These are phyloP conservation scores for Neotoma lepida DNA, from an alignment of 2,113 vertebrate species.

Conservation along the genomic window DNA sequence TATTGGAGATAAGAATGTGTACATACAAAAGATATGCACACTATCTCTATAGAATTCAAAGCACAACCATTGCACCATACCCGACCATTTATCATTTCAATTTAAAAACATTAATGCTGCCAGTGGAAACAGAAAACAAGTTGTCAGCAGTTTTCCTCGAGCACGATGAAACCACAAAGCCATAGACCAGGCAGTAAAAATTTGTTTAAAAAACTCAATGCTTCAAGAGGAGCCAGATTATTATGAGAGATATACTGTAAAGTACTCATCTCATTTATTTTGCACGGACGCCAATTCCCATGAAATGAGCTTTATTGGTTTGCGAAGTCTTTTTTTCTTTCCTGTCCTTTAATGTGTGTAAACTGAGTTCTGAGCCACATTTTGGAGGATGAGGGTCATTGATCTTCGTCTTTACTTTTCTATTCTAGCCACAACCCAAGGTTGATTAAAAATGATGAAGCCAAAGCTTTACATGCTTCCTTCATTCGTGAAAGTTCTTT, in stretches of 20 bases:
- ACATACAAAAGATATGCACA: conserved; percentile 67
- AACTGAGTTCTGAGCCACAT: conserved; percentile 61
- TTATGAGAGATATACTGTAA: conserved; percentile 75
- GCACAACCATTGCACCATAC: conserved; percentile 53
- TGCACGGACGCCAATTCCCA: conserved; percentile 67
- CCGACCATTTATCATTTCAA: conserved; percentile 78
- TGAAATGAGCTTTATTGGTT: conserved; percentile 75
- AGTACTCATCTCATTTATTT: conserved; percentile 81
- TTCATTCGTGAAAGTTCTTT: conserved; percentile 49
- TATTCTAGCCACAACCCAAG: conserved; percentile 58
- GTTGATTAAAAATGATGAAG: conserved; percentile 57
- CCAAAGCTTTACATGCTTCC: conserved; percentile 31
- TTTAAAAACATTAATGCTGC: conserved; percentile 78
- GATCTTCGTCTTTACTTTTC: conserved; percentile 64
- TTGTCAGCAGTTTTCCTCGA: conserved; percentile 82
- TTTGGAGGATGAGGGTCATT: conserved; percentile 62
- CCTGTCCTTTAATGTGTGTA: conserved; percentile 65
- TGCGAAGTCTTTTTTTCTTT: conserved; percentile 70
- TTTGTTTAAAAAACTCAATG: conserved; percentile 74
- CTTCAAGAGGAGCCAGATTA: conserved; percentile 80
- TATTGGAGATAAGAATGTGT: conserved; percentile 65
- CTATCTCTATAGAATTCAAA: conserved; percentile 63
- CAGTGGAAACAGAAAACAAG: conserved; percentile 82
- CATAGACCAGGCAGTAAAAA: conserved; percentile 77
- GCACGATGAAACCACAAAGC: conserved; percentile 75